Percentiles rank a stretch among this genome's conserved stretches.
Evolutionary conservation across 2,113 vertebrate species (phyloP).

Genomic region (Pollimyrus isidori): DNA sequence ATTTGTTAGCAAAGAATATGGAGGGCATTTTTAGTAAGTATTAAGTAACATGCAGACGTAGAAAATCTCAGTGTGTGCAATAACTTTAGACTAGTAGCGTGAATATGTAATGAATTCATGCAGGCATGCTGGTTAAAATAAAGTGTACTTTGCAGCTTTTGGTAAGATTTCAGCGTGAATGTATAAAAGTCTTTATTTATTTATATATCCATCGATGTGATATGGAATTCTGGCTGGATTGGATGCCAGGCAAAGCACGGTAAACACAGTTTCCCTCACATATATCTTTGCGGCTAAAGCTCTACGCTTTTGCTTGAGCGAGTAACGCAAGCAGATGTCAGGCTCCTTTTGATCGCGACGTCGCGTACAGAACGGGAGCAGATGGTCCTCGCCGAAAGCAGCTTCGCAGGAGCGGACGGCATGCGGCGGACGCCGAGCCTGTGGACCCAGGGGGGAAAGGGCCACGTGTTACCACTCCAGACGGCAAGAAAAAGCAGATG

Average conservation of each 20-base stretch:
- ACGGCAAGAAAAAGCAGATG: neutral
- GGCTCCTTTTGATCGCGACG: neutral
- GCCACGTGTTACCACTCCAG: neutral
- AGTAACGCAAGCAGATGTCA: slow-evolving; percentile 4
- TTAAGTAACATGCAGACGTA: too few species aligned
- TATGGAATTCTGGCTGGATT: neutral
- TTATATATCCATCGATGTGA: neutral
- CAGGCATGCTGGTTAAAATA: neutral
- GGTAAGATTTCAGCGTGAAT: neutral
- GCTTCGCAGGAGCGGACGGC: neutral
- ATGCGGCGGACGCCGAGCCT: neutral
- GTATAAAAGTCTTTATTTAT: neutral
- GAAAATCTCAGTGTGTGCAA: too few species aligned
- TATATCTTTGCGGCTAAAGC: neutral
- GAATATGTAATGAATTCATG: neutral
- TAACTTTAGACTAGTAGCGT: too few species aligned
- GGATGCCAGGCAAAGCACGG: neutral
- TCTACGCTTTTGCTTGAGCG: neutral
- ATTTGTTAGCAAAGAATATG: too few species aligned
- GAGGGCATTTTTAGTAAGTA: too few species aligned
- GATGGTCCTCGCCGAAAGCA: neutral
- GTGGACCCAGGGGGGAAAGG: neutral
- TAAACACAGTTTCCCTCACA: neutral
- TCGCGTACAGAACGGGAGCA: neutral
- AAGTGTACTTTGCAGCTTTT: neutral